phyloP scores from a whole-genome alignment of 2,797 vertebrate genomes.

The Sciaenops ocellatus region DNA sequence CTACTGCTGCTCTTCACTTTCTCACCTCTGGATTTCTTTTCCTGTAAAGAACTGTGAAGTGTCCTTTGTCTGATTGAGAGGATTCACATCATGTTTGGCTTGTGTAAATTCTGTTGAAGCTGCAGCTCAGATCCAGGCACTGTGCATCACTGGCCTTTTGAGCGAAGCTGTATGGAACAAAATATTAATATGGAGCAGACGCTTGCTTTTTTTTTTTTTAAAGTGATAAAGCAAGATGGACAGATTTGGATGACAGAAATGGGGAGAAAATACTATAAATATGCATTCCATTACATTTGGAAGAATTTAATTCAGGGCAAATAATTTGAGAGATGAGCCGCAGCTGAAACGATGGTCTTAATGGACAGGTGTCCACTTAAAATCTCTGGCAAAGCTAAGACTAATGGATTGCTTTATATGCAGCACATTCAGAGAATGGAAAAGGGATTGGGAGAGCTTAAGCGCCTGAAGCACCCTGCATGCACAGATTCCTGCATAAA shows the following conservation, averaged over 20 bases:
- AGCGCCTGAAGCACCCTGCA: slow-evolving; percentile 79
- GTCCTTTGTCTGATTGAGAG: slow-evolving; percentile 14
- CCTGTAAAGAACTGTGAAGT: background rate
- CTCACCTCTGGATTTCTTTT: background rate
- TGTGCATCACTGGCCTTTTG: slow-evolving; percentile 24
- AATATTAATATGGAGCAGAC: slow-evolving; percentile 54
- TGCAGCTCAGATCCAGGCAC: slow-evolving; percentile 2
- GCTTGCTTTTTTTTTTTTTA: slow-evolving; percentile 41
- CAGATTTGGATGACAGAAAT: slow-evolving; percentile 49
- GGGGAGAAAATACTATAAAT: slow-evolving; percentile 77
- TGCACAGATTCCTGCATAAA: slow-evolving; percentile 83
- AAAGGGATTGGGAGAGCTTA: slow-evolving; percentile 86
- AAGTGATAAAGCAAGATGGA: slow-evolving; percentile 54
- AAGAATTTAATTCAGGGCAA: slow-evolving; percentile 84
- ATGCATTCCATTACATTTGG: slow-evolving; percentile 87
- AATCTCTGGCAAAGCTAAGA: slow-evolving; percentile 86
- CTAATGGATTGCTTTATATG: slow-evolving; percentile 91
- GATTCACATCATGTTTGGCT: slow-evolving; percentile 12
- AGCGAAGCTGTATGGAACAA: slow-evolving; percentile 20
- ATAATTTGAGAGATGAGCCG: slow-evolving; percentile 85
- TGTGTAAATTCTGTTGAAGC: background rate
- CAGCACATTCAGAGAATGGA: slow-evolving; percentile 84
- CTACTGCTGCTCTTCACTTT: background rate
- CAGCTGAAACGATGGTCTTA: slow-evolving; percentile 82
- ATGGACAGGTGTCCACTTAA: slow-evolving; percentile 91